Conservation (phyloP, 2,113 vertebrate species). For the Tychaedon coryphoeus region DNA sequence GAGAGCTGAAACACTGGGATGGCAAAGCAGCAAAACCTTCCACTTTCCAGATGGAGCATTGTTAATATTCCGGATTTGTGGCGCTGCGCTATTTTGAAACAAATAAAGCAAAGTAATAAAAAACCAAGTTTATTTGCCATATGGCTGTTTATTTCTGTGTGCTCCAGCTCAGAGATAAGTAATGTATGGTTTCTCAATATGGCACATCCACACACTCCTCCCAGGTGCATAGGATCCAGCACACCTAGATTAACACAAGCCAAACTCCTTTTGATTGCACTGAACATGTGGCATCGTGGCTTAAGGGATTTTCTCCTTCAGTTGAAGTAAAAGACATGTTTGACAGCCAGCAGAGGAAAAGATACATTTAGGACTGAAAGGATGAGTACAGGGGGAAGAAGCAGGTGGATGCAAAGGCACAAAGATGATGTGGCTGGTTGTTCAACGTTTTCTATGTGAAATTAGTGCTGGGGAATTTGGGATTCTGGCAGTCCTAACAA, state of each 20-base stretch:
- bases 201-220: background rate
- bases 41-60: constrained; percentile 69
- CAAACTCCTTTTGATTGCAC: constrained; percentile 19
- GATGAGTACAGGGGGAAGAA: background rate
- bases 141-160: constrained; percentile 74
- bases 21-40: constrained; percentile 29
- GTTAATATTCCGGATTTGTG: constrained; percentile 77
- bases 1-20: background rate
- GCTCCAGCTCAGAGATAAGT: constrained; percentile 56
- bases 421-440: background rate
- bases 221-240: background rate
- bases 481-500: background rate
- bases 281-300: constrained; percentile 35
- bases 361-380: background rate
- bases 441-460: background rate
- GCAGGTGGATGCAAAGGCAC: background rate
- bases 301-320: constrained; percentile 60
- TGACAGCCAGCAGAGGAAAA: constrained; percentile 49
- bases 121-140: constrained; percentile 70
- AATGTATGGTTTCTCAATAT: constrained; percentile 58
- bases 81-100: constrained; percentile 61
- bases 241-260: constrained; percentile 53
- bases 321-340: background rate
- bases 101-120: constrained; percentile 73
- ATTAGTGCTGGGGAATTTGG: background rate